Base-by-base conservation (phyloP, 2,113 vertebrate species). In the Cyprinodon tularosa region DNA sequence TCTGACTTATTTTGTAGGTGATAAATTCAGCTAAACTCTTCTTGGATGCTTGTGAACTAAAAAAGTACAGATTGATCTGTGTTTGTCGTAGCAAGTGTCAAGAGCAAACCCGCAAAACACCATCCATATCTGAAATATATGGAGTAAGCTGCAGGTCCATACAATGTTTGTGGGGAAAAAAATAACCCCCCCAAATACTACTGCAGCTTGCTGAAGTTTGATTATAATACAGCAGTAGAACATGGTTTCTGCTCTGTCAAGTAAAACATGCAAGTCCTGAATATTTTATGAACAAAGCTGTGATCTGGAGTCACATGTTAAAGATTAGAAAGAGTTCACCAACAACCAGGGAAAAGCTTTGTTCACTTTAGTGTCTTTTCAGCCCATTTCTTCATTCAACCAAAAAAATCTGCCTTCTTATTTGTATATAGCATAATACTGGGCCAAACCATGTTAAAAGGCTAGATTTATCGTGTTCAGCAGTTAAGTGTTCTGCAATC, bases 271-370 rank as follows among this genome's bases (percentile, higher is more conserved):
- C 6, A 0, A 0, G 47, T 63, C 69, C 12, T 85, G 63, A 81
- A 80, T 87, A 81, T 76, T 87, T 86, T 17, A 74, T 62, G 62
- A 42, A 11, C 37, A 65, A 68, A 75, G 84, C 66, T 45, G 4
- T 86, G 84, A 84, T 86, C 86, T 83, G 37, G 44, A 10, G 65
- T 92, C 90, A 90, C 90, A 92, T 92, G 90, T 62, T 80, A 61
- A 62, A 86, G 90, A 89, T 93, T 79, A 90, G 89, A 47, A 62
- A 68, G 4, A 47, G 76, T 72, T 86, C 76, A 78, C 72, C 29
- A 48, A 4, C 4, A 3, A 47, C 63, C 3, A 47, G 71, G 62
- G 70, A 47, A 74, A 62, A 37, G 64, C 53, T 0, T 0, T 11
- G 17, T 22, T 20, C 48, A 42, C 20, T 37, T 38, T 38, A 42